These are phyloP conservation scores for Anthonomus grandis DNA, from an alignment of 1,140 invertebrate species.

Conservation along the genomic window DNA sequence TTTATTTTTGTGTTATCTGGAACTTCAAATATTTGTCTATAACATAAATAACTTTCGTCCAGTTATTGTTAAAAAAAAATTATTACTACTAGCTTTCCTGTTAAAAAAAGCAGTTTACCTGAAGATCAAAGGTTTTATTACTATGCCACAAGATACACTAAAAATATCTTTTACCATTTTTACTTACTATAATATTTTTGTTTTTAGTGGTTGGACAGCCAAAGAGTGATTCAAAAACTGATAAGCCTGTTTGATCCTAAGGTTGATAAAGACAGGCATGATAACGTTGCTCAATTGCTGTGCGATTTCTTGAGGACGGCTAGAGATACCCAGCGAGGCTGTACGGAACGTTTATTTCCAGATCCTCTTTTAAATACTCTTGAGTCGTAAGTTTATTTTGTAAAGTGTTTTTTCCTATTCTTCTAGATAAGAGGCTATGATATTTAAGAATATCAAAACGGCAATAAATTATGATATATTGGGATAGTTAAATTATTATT, in stretches of 20 bases:
- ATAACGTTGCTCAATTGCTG: constrained; percentile 77
- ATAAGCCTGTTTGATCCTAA: constrained; percentile 75
- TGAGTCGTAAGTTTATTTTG: constrained; percentile 76
- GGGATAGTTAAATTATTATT: too few species aligned
- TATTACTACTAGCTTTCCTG: too few species aligned
- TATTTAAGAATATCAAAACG: too few species aligned
- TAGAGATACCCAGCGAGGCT: constrained; percentile 61
- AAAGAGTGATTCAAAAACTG: constrained; percentile 79
- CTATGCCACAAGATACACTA: too few species aligned
- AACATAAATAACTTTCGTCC: too few species aligned
- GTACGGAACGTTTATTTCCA: constrained; percentile 57
- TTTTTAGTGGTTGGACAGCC: constrained; percentile 85
- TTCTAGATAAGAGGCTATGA: too few species aligned
- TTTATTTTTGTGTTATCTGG: too few species aligned
- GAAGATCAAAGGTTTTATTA: too few species aligned
- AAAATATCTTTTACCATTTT: not conserved
- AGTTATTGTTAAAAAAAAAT: too few species aligned
- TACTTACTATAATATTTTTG: not conserved
- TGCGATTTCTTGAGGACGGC: constrained; percentile 74
- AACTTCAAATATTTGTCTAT: too few species aligned
- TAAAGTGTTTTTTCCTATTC: constrained; percentile 32
- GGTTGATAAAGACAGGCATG: constrained; percentile 70
- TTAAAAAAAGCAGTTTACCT: too few species aligned
- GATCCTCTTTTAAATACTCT: constrained; percentile 67
- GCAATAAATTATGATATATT: too few species aligned